Base-by-base conservation (phyloP, 2,888 invertebrate species). In the Xanthostigma xanthostigma region DNA sequence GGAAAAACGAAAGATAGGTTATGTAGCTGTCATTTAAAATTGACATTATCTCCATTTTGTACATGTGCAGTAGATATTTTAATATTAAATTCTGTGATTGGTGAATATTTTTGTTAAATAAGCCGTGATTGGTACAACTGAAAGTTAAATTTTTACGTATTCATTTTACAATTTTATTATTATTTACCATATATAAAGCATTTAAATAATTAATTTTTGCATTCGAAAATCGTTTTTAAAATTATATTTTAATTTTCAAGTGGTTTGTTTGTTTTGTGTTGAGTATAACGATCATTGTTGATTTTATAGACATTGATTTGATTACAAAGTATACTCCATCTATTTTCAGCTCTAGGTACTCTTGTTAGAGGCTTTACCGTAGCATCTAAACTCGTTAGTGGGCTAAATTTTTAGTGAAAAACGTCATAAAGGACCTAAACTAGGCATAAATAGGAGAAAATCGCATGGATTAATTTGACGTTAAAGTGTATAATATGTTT, bases 301-400 rank as follows among this genome's bases (percentile, higher is more conserved):
- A 27, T 27, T 27, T 27, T 27, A 57, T 53, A 55, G 69, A 68
- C 59, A 56, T 57, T 62, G 62, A 54, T 52, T 57, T 58, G 68
- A 68, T 69, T 69, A 70, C 70, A 70, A 66, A 74, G 74, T 73
- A 72, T 74, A 75, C 75, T 75, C 76, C 76, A 75, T 76, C 76
- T 76, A 76, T 77, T 76, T 77, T 78, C 78, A 78, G 78, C 77
- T 72, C 70, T 73, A 77, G 76, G 78, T 77, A 78, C 77, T 78
- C 77, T 71, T 72, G 65, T 69, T 67, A 64, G 71, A 68, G 70
- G 70, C 68, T 71, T 71, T 72, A 71, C 71, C 72, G 71, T 72
- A 75, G 75, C 75, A 65, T 69, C 68, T 69, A 73, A 58, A 62
- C 14, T 63, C 63, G 70, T 71, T 71, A 74, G 75, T 73, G 75